phyloP scores from a whole-genome alignment of 1,140 invertebrate genomes.

The Zaprionus ghesquierei region DNA sequence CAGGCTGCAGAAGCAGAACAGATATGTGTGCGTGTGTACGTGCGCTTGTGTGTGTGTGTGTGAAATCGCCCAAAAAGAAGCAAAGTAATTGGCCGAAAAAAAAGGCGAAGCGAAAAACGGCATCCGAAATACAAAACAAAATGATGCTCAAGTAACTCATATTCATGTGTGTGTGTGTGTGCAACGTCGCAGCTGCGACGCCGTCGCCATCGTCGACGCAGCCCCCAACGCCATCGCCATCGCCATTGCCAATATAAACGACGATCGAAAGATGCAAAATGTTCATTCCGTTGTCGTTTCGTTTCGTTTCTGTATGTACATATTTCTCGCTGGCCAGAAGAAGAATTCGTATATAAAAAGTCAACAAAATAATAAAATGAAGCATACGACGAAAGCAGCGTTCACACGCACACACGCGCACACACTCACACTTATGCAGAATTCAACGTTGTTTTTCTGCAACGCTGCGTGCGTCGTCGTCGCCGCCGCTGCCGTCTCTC shows the following conservation, averaged over 20 bases:
- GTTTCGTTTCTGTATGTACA: constrained; percentile 63
- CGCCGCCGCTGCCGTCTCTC: constrained; percentile 16
- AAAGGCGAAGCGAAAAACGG: constrained; percentile 40
- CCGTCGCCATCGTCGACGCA: no score
- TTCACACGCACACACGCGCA: constrained; percentile 27
- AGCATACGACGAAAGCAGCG: constrained; percentile 60
- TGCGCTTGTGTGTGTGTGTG: constrained; percentile 55
- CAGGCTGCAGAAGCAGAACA: constrained; percentile 63
- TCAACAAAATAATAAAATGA: constrained; percentile 80
- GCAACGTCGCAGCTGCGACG: constrained; percentile 9
- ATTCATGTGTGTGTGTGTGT: constrained; percentile 41
- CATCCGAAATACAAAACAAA: constrained; percentile 63
- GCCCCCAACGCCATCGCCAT: constrained; percentile 11
- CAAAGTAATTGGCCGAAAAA: constrained; percentile 37
- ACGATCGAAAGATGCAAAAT: constrained; percentile 79
- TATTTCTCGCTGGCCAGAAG: constrained; percentile 45
- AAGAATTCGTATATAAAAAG: constrained; percentile 66
- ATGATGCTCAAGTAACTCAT: constrained; percentile 72
- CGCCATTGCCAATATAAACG: constrained; percentile 66
- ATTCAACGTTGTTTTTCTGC: constrained; percentile 40
- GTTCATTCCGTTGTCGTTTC: constrained; percentile 66
- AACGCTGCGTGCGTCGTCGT: constrained; percentile 47
- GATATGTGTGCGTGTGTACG: constrained; percentile 16
- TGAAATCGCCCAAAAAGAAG: constrained; percentile 49
- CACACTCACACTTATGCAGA: constrained; percentile 18